Percentiles rank a stretch among this genome's conserved stretches.
Conservation (phyloP, 2,797 vertebrate genomes). For the Stomatorhinus walkeri region DNA sequence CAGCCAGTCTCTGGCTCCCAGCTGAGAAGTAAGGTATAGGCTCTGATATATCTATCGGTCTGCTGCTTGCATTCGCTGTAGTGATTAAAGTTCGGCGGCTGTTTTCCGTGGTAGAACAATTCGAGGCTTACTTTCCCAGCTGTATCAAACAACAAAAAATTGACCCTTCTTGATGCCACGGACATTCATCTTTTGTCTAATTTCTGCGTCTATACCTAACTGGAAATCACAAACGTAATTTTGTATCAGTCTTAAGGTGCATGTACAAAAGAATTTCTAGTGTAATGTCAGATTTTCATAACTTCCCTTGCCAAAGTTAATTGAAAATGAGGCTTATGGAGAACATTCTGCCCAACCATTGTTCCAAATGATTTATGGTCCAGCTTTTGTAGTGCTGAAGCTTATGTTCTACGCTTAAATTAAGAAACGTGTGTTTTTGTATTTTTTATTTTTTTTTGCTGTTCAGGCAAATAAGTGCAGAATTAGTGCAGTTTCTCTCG, state of each 20-base stretch:
- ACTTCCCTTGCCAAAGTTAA: not conserved
- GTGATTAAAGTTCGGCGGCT: not conserved
- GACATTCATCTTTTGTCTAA: not conserved
- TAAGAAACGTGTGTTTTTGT: too few relatives aligned
- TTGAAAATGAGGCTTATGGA: not conserved
- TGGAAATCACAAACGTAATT: not conserved
- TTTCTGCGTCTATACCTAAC: not conserved
- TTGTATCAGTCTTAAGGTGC: not conserved
- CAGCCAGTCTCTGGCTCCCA: not conserved
- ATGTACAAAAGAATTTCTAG: not conserved
- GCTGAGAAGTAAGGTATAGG: not conserved
- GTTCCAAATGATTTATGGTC: not conserved
- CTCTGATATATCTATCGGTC: not conserved
- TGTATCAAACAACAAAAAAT: not conserved
- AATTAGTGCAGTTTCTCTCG: not conserved
- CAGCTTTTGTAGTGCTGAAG: not conserved
- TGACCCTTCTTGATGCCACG: not conserved
- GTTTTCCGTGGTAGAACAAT: not conserved
- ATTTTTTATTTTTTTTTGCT: too few relatives aligned
- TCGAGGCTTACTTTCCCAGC: not conserved
- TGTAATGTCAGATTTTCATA: not conserved
- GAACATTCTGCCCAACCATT: not conserved
- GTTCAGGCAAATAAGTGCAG: too few relatives aligned
- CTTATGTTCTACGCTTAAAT: not conserved
- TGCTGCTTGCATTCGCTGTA: not conserved